phyloP scores from a whole-genome alignment of 1,140 invertebrate species.

The Branchinecta lindahli region DNA sequence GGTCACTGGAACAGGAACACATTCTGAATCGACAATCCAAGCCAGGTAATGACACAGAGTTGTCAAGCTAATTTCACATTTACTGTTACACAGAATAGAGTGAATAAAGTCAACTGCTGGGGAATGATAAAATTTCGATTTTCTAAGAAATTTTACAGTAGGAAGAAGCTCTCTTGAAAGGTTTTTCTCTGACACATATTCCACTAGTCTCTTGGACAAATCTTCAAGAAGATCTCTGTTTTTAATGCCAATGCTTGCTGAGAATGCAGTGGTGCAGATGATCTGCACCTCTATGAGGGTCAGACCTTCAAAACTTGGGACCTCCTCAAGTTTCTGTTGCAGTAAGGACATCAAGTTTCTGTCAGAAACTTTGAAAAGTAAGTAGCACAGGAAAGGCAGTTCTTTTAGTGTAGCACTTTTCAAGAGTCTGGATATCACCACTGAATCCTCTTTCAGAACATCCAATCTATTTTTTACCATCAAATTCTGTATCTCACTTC shows the following conservation, averaged over 20 bases:
- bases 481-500: not conserved
- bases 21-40: not conserved
- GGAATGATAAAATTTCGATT: not conserved
- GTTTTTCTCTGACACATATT: not conserved
- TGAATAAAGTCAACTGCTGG: not conserved
- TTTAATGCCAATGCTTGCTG: not conserved
- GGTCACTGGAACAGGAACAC: not conserved
- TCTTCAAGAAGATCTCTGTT: not conserved
- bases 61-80: not conserved
- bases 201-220: not conserved
- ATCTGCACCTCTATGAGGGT: not conserved
- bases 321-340: not conserved
- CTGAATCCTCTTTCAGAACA: not conserved
- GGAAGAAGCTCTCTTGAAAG: not conserved
- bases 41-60: not conserved
- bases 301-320: not conserved
- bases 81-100: not conserved
- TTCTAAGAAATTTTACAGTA: not conserved
- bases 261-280: not conserved
- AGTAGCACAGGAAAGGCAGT: not conserved
- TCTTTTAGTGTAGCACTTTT: not conserved
- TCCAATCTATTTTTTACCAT: not conserved
- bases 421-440: not conserved
- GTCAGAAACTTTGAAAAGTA: not conserved
- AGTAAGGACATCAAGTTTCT: not conserved